phyloP scores from a whole-genome alignment of 64 coral and sea anemone species.

The Montipora cactus region DNA sequence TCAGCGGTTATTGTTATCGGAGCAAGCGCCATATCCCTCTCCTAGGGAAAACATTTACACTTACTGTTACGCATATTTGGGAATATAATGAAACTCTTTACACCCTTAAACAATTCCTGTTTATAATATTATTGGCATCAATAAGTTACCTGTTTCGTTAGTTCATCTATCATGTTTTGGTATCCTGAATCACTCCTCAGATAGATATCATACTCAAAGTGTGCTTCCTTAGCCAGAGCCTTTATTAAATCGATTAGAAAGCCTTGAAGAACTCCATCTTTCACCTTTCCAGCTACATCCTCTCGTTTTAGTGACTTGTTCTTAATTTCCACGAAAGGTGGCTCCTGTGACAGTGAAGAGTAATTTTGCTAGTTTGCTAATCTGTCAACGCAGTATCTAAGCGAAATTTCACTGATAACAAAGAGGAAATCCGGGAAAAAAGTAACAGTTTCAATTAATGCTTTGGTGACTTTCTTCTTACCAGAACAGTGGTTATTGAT shows the following conservation, averaged over 20 bases:
- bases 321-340: slow-evolving; percentile 20
- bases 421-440: too few species aligned
- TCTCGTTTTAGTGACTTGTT: slow-evolving; percentile 14
- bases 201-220: slow-evolving; percentile 25
- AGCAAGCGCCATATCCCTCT: slow-evolving; percentile 80
- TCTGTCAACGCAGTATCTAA: too few species aligned
- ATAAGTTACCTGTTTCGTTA: slow-evolving; percentile 13
- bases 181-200: slow-evolving; percentile 15
- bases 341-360: background rate
- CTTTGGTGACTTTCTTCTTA: background rate
- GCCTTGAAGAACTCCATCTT: slow-evolving; percentile 35
- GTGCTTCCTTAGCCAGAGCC: slow-evolving; percentile 15
- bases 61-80: background rate
- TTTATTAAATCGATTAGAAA: slow-evolving; percentile 36
- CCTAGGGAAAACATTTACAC: background rate
- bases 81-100: too few species aligned
- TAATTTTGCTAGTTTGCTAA: background rate
- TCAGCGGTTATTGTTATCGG: slow-evolving; percentile 88
- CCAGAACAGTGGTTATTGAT: slow-evolving; percentile 49
- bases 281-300: slow-evolving; percentile 22
- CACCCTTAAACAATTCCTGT: too few species aligned
- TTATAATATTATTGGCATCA: too few species aligned
- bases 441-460: too few species aligned
- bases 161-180: slow-evolving; percentile 39
- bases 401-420: too few species aligned